phyloP scores from a whole-genome alignment of 2,888 invertebrate species.

The Pyrrhia umbra region DNA sequence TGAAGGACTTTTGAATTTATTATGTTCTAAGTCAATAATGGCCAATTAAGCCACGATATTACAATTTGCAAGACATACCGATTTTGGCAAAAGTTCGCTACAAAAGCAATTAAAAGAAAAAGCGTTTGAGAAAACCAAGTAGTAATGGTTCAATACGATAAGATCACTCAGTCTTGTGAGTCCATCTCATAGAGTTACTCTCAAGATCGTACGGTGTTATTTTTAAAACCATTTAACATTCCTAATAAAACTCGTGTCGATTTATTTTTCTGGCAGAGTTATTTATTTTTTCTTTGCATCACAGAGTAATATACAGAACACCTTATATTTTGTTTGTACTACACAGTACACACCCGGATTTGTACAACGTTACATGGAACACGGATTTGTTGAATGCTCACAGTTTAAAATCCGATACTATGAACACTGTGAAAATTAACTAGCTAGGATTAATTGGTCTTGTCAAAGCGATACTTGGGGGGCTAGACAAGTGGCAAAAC shows the following conservation, averaged over 20 bases:
- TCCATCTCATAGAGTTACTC: background rate
- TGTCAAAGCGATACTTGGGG: no score
- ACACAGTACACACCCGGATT: constrained; percentile 38
- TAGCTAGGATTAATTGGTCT: background rate
- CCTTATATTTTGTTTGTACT: constrained; percentile 38
- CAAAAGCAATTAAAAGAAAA: background rate
- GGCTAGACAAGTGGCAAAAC: no score
- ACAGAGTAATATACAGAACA: constrained; percentile 37
- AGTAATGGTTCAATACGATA: background rate
- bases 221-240: constrained; percentile 41
- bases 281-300: constrained; percentile 55
- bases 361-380: constrained; percentile 30
- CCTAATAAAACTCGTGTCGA: constrained; percentile 33
- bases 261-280: constrained; percentile 49
- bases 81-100: no score
- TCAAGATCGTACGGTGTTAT: constrained; percentile 28
- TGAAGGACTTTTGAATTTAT: no score
- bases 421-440: constrained; percentile 13
- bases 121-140: background rate
- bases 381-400: constrained; percentile 22
- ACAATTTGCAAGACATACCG: no score
- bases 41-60: no score
- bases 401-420: constrained; percentile 29
- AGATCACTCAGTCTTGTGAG: background rate
- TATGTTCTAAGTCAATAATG: no score